These are phyloP conservation scores for Xenops minutus DNA, from an alignment of 2,797 vertebrate genomes.

Conservation along the genomic window DNA sequence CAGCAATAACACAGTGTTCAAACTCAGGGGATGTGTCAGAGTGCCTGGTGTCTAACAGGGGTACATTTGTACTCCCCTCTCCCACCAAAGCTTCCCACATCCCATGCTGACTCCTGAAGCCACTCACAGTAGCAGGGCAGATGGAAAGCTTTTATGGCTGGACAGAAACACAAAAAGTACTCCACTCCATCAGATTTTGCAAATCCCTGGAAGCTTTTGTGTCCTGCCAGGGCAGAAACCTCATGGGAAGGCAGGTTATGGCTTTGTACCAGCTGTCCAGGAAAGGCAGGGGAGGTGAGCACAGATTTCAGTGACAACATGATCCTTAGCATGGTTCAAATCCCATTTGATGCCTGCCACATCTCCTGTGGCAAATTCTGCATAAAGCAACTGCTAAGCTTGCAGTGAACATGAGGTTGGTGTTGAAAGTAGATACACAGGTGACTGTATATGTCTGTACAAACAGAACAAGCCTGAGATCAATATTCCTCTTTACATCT, in stretches of 20 bases:
- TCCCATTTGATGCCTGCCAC: background rate
- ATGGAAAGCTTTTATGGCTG: background rate
- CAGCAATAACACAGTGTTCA: background rate
- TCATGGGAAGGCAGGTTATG: background rate
- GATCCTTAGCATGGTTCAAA: background rate
- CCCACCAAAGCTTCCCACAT: background rate
- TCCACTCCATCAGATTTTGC: background rate
- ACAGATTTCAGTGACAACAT: fast-evolving
- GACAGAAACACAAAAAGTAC: background rate
- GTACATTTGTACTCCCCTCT: background rate
- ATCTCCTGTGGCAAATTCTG: background rate
- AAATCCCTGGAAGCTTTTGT: background rate
- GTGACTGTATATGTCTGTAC: background rate
- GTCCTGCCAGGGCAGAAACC: background rate
- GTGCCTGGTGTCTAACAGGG: background rate
- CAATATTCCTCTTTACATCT: background rate
- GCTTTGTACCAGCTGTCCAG: background rate
- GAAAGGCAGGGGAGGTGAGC: fast-evolving
- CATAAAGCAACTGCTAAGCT: background rate
- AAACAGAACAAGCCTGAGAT: background rate
- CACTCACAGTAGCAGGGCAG: background rate
- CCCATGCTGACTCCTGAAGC: background rate
- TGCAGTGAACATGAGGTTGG: fast-evolving
- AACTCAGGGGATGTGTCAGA: fast-evolving
- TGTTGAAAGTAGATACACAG: background rate